A percentile compares a stretch with the other conserved stretches of the same genome.
Conservation (phyloP, 2,113 vertebrate genomes). For the Vireo altiloquus region DNA sequence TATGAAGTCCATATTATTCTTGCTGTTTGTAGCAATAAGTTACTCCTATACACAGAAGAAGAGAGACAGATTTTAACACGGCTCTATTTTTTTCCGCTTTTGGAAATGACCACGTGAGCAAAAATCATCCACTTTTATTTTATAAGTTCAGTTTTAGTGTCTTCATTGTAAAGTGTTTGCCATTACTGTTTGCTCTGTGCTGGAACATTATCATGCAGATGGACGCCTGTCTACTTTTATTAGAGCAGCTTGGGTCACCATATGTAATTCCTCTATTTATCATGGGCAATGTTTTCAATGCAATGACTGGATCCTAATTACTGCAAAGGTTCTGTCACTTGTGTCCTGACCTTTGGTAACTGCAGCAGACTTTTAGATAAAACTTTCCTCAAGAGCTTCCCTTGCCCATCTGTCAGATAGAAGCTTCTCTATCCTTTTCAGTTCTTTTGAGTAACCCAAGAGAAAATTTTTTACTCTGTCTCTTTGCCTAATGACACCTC, state of each 20-base stretch:
- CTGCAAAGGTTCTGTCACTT: background rate
- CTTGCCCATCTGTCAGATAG: background rate
- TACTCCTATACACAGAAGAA: background rate
- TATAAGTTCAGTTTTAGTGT: background rate
- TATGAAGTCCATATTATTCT: background rate
- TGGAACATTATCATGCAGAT: background rate
- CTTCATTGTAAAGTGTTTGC: background rate
- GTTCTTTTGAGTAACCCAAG: background rate
- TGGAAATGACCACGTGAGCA: background rate
- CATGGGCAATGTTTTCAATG: background rate
- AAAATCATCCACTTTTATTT: background rate
- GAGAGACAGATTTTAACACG: background rate
- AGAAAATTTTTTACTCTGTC: background rate
- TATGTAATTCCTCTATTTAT: background rate
- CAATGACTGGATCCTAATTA: background rate
- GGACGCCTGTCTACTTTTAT: background rate
- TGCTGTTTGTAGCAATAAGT: background rate
- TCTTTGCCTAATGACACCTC: background rate
- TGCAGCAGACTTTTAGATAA: background rate
- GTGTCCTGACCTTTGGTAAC: background rate
- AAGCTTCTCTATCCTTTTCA: background rate
- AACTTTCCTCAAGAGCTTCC: background rate
- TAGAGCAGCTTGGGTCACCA: background rate
- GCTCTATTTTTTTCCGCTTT: background rate
- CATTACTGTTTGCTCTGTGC: background rate